phyloP scores from a whole-genome alignment of 2,888 invertebrate genomes.

The Eupithecia subfuscata region DNA sequence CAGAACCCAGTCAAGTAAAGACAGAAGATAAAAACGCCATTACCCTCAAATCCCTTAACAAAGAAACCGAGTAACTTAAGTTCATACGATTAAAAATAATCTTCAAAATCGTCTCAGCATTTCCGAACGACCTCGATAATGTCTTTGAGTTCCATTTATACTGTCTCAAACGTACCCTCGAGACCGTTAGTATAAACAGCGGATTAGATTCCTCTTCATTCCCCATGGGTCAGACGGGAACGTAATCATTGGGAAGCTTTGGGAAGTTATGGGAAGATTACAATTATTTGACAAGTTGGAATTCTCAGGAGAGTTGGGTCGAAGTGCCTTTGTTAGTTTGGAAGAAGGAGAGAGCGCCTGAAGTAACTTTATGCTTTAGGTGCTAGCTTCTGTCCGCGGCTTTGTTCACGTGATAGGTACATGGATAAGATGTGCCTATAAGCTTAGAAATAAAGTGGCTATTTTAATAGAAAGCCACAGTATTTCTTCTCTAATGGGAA shows the following conservation, averaged over 20 bases:
- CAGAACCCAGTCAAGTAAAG: neutral
- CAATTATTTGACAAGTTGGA: conserved; percentile 9
- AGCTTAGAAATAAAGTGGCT: no score
- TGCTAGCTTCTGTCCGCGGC: neutral
- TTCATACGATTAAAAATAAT: conserved; percentile 13
- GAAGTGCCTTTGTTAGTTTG: conserved; percentile 3
- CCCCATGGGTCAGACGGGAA: conserved; percentile 1
- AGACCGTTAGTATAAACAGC: conserved; percentile 28
- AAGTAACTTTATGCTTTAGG: neutral
- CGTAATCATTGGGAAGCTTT: conserved; percentile 6
- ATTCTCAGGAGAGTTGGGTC: neutral
- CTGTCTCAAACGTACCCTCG: conserved; percentile 21
- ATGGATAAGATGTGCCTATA: neutral
- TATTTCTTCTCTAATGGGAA: no score
- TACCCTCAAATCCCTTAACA: neutral
- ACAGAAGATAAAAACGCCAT: neutral
- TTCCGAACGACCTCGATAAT: neutral
- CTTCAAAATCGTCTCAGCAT: conserved; percentile 14
- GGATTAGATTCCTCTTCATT: conserved; percentile 18
- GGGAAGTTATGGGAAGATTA: conserved; percentile 8
- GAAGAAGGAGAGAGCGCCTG: neutral
- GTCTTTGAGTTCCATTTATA: conserved; percentile 17
- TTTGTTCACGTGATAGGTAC: neutral
- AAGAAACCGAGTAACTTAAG: neutral
- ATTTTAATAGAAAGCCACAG: no score